Base-by-base conservation (phyloP, 1,140 invertebrate genomes). In the Macrosteles quadrilineatus region DNA sequence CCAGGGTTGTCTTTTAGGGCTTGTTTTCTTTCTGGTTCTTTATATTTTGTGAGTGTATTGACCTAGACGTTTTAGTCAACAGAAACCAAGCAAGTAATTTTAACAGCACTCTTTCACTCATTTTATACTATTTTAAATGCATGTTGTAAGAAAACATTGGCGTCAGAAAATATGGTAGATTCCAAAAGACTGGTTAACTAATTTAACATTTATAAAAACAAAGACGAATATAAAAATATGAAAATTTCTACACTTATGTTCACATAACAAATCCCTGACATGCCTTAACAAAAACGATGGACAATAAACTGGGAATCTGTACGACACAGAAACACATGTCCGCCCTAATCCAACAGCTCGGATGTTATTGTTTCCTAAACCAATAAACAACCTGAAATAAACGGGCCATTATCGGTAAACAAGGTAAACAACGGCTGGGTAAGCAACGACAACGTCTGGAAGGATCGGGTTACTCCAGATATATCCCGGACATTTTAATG, bases 301-400 rank as follows among this genome's bases (percentile, higher is more conserved):
- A 59, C 12, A 14, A 25, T 12, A 59, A 25, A 29, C 21, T 21
- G 25, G 2, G 25, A 59, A 59, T 29, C 12, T 14, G 27, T 30
- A 21, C 21, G 27, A 29, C 9, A 23, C 55, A 9, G 9, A 11
- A 29, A 21, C 55, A 12, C 12, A 59, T 27, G 21, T 23, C 55
- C 6, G 23, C 23, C 12, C 12, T 59, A 6, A 2, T 27, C 25
- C 4, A 4, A 3, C 32, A 36, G 32, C 32, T 36, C 32, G 55
- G 55, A 59, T 59, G 55, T 59, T 59, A 30, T 59, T 59, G 23
- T 30, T 27, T 12, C 55, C 23, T 27, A 23, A 29, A 59, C 23
- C 55, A 59, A 59, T 59, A 59, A 59, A 59, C 55, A 59, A 59
- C 21, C 55, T 59, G 55, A 59, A 59, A 59, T 59, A 59, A 59